Evolutionary conservation across 2,888 invertebrate genomes (phyloP).

Genomic region (Pandemis heparana): DNA sequence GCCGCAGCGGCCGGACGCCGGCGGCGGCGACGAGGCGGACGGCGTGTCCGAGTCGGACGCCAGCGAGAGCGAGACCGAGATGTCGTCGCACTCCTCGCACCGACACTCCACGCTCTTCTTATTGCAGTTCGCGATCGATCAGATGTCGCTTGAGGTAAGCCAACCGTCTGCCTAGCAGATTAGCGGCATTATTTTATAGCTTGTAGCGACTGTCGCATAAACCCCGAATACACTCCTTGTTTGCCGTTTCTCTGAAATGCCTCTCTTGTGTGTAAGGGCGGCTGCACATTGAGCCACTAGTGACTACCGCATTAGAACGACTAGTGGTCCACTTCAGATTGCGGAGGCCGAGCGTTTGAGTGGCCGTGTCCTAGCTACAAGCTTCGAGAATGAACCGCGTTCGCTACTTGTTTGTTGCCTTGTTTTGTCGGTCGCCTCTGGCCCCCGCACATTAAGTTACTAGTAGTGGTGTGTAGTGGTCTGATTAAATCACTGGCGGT

Average conservation of each 20-base stretch:
- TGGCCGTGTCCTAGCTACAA: background rate
- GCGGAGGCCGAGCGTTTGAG: background rate
- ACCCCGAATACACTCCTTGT: too few relatives aligned
- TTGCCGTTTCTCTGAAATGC: too few relatives aligned
- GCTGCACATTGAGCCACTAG: background rate
- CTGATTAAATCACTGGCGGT: too few relatives aligned
- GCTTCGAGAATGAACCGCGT: background rate
- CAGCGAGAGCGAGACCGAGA: constrained; percentile 76
- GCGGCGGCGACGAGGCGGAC: constrained; percentile 46
- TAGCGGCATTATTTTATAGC: background rate
- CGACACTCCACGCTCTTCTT: constrained; percentile 88
- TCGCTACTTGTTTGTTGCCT: background rate
- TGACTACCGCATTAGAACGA: background rate
- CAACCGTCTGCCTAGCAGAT: too few relatives aligned
- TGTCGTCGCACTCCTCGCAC: constrained; percentile 66
- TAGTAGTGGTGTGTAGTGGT: too few relatives aligned
- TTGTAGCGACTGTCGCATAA: too few relatives aligned
- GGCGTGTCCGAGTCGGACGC: constrained; percentile 70
- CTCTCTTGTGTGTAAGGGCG: background rate
- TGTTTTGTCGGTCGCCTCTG: background rate
- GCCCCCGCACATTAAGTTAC: too few relatives aligned
- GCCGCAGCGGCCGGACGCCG: constrained; percentile 48
- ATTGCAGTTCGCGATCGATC: constrained; percentile 95
- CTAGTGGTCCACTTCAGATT: background rate
- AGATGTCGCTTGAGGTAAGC: constrained; percentile 91